Evolutionary conservation across 2,797 vertebrate genomes (phyloP).

Genomic region (Rallus crepitans): DNA sequence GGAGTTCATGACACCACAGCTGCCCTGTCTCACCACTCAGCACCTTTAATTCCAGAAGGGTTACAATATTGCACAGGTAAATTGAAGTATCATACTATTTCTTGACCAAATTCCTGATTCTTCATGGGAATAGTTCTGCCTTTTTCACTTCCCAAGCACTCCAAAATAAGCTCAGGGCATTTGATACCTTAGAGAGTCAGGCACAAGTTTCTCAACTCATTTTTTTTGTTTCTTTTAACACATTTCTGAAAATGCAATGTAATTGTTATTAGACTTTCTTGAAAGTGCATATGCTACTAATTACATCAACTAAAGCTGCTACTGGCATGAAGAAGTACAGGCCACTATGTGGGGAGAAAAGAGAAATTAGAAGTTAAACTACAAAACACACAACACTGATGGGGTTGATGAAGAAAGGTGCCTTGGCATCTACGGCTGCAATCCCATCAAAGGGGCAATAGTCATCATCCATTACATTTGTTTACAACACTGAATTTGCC

Average conservation of each 20-base stretch:
- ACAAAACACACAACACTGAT: neutral
- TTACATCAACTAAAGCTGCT: neutral
- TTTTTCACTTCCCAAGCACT: neutral
- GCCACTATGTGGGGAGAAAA: neutral
- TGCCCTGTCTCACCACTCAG: neutral
- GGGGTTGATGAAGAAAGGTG: neutral
- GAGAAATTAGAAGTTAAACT: neutral
- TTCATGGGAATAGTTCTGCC: neutral
- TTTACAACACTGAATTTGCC: neutral
- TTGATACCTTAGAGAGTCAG: neutral
- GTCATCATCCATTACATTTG: neutral
- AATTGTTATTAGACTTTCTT: neutral
- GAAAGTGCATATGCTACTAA: neutral
- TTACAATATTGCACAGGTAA: neutral
- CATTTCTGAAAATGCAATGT: neutral
- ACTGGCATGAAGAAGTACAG: neutral
- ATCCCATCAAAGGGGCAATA: neutral
- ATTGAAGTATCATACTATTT: neutral
- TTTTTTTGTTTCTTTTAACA: neutral
- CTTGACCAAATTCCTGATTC: neutral
- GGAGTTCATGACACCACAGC: neutral
- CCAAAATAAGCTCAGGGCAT: neutral
- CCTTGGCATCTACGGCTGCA: neutral
- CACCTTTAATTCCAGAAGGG: neutral
- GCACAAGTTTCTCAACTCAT: neutral